Evolutionary conservation across 2,113 vertebrate genomes (phyloP).

Genomic region (Monopterus albus): DNA sequence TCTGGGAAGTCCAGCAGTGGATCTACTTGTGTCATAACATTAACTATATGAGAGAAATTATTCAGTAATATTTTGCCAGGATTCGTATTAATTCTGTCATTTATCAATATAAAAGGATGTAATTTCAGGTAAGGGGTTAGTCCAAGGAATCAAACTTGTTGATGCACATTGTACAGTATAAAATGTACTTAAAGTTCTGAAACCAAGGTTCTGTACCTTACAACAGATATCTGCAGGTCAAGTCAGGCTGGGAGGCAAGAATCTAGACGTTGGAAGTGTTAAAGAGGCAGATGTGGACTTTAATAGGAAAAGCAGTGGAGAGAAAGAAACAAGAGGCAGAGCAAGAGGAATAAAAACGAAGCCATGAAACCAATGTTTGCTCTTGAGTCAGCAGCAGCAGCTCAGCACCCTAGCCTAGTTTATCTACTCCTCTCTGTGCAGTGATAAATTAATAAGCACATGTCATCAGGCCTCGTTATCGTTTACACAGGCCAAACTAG

Average conservation of each 20-base stretch:
- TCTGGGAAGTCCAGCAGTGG: too few relatives aligned
- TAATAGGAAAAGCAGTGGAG: neutral
- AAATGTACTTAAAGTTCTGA: neutral
- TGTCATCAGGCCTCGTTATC: constrained; percentile 52
- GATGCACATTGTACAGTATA: too few relatives aligned
- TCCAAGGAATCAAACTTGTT: too few relatives aligned
- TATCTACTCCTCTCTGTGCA: constrained; percentile 35
- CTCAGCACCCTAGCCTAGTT: constrained; percentile 48
- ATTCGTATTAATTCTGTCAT: too few relatives aligned
- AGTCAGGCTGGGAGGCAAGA: neutral
- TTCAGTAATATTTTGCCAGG: too few relatives aligned
- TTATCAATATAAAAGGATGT: too few relatives aligned
- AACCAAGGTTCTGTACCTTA: neutral
- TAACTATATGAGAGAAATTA: too few relatives aligned
- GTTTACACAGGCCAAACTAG: neutral
- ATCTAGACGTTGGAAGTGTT: neutral
- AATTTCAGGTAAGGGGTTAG: too few relatives aligned
- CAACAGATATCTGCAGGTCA: neutral
- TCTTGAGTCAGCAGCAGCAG: constrained; percentile 46
- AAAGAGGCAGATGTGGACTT: neutral
- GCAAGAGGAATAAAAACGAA: neutral
- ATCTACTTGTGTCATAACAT: too few relatives aligned
- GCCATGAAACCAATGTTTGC: constrained; percentile 14
- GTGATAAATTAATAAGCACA: constrained; percentile 70
- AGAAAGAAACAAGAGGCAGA: neutral